Conservation (phyloP, 2,797 vertebrate species). For the Tokudaia muenninki region DNA sequence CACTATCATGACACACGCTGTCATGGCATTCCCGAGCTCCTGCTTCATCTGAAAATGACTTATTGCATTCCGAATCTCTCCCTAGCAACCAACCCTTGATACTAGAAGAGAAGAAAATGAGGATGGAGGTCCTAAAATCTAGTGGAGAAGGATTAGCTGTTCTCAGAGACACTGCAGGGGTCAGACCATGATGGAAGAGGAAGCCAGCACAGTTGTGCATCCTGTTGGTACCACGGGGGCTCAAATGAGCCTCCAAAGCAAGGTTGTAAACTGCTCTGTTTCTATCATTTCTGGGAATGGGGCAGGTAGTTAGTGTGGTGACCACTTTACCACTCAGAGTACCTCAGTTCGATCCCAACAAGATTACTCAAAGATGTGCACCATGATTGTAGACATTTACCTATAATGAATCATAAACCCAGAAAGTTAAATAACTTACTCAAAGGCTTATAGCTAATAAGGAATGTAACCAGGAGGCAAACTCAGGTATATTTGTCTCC, state of each 20-base stretch:
- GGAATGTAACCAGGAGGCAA: background rate
- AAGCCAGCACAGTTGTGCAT: background rate
- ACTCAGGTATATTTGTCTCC: background rate
- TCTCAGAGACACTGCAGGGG: background rate
- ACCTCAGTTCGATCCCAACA: background rate
- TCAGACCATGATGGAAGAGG: background rate
- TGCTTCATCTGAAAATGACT: background rate
- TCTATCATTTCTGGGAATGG: background rate
- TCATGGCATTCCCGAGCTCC: background rate
- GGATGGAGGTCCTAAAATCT: background rate
- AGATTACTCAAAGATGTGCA: background rate
- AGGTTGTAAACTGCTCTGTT: background rate
- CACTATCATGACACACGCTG: background rate
- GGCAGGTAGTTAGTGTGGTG: background rate
- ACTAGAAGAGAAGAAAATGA: background rate
- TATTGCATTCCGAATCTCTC: background rate
- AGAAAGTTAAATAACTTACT: slow-evolving; percentile 25
- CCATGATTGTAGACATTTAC: background rate
- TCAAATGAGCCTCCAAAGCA: background rate
- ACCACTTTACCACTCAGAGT: background rate
- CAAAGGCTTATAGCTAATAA: background rate
- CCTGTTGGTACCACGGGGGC: background rate
- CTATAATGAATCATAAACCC: background rate
- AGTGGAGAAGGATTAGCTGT: background rate
- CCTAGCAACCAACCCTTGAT: background rate